These are phyloP conservation scores for Plemyria rubiginata DNA, from an alignment of 2,888 invertebrate species.

Conservation along the genomic window DNA sequence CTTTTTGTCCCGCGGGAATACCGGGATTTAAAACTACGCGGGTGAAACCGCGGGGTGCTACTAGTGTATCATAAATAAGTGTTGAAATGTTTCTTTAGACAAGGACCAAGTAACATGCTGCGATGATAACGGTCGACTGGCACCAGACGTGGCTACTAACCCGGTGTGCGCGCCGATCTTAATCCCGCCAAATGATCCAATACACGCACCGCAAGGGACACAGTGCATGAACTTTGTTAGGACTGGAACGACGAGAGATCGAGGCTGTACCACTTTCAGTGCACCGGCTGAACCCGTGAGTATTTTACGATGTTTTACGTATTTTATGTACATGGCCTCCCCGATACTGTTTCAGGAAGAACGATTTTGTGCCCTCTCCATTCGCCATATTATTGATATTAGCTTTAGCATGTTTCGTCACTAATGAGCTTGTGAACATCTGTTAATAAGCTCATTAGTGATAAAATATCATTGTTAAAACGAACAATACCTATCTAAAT, in stretches of 20 bases:
- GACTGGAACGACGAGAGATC: constrained; percentile 87
- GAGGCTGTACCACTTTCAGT: constrained; percentile 86
- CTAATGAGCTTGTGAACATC: too few relatives aligned
- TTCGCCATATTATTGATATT: too few relatives aligned
- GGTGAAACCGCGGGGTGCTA: too few relatives aligned
- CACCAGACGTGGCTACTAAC: constrained; percentile 58
- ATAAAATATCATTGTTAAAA: too few relatives aligned
- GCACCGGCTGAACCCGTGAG: constrained; percentile 90
- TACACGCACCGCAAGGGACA: constrained; percentile 80
- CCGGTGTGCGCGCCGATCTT: constrained; percentile 72
- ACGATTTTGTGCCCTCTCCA: too few relatives aligned
- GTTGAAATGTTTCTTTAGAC: constrained; percentile 49
- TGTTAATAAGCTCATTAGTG: too few relatives aligned
- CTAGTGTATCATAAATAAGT: too few relatives aligned
- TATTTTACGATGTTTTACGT: not conserved
- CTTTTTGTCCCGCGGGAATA: too few relatives aligned
- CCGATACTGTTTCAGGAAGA: not conserved
- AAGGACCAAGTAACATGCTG: constrained; percentile 69
- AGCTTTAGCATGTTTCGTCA: too few relatives aligned
- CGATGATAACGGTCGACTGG: constrained; percentile 65
- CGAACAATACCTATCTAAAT: too few relatives aligned
- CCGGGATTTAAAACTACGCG: too few relatives aligned
- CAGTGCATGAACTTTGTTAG: constrained; percentile 90
- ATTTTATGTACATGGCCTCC: too few relatives aligned
- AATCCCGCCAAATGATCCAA: constrained; percentile 67